Evolutionary conservation across 2,797 vertebrate species (phyloP).

Genomic region (Ispidina picta): DNA sequence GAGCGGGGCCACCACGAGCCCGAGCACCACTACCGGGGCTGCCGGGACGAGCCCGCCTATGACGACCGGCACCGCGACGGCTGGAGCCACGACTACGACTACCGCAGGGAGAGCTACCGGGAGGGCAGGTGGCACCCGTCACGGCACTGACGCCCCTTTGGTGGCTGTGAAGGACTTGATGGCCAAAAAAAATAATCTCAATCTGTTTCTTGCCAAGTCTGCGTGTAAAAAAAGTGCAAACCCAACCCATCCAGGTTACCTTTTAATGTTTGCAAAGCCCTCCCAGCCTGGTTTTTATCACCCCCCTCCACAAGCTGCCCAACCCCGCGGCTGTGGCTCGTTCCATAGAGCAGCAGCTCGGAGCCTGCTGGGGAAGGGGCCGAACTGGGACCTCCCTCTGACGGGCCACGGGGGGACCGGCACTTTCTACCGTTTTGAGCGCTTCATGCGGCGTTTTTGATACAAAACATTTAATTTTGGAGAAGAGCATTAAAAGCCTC

Average conservation of each 20-base stretch:
- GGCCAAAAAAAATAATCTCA: background rate
- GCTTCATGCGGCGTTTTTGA: background rate
- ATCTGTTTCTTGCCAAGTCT: background rate
- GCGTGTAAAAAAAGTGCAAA: background rate
- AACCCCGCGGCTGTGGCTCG: background rate
- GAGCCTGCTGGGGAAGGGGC: background rate
- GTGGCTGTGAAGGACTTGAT: background rate
- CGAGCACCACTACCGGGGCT: conserved; percentile 76
- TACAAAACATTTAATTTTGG: background rate
- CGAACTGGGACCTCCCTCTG: background rate
- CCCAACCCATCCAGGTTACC: background rate
- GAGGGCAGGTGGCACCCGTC: conserved; percentile 83
- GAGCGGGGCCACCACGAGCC: conserved; percentile 66
- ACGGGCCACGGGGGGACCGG: background rate
- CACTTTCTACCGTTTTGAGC: background rate
- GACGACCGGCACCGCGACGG: conserved; percentile 76
- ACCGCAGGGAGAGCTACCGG: conserved; percentile 74
- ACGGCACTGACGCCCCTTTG: conserved; percentile 5
- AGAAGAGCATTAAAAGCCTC: background rate
- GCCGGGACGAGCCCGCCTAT: conserved; percentile 77
- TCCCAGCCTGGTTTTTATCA: background rate
- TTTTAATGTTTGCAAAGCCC: conserved; percentile 16
- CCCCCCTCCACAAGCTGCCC: background rate
- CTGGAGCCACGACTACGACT: conserved; percentile 79
- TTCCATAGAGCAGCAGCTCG: background rate